Evolutionary conservation across 2,888 invertebrate genomes (phyloP).

Genomic region (Latrodectus hesperus): DNA sequence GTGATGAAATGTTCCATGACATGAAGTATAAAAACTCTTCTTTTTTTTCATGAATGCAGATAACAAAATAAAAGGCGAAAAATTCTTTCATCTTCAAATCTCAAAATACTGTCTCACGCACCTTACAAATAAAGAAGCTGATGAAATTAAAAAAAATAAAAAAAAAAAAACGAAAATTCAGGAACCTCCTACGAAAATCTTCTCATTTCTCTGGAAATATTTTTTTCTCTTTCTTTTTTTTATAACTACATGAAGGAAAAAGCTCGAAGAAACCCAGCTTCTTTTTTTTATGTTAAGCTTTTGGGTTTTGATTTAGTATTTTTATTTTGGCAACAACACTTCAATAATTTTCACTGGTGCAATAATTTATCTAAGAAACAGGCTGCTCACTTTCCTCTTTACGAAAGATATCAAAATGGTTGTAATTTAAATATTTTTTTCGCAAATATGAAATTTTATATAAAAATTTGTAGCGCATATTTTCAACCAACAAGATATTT

Average conservation of each 20-base stretch:
- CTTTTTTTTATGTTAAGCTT: not conserved
- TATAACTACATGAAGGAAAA: not conserved
- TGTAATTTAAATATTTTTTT: too few species aligned
- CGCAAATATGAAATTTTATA: too few species aligned
- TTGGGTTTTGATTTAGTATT: not conserved
- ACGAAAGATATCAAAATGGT: not conserved
- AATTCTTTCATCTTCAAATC: not conserved
- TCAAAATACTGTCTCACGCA: not conserved
- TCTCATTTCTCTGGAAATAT: not conserved
- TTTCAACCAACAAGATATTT: too few species aligned
- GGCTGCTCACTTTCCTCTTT: not conserved
- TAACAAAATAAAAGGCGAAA: not conserved
- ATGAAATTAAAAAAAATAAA: not conserved
- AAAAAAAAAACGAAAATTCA: not conserved
- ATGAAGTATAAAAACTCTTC: slow-evolving; percentile 1
- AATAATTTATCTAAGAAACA: not conserved
- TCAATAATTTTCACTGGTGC: not conserved
- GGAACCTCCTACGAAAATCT: too few species aligned
- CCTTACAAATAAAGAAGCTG: not conserved
- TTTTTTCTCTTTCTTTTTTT: not conserved
- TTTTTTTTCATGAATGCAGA: not conserved
- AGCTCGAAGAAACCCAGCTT: slow-evolving; percentile 1
- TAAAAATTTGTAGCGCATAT: too few species aligned
- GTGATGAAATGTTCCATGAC: not conserved
- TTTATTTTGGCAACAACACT: not conserved